These are phyloP conservation scores for Zoanthus sansibaricus DNA, from an alignment of 92 coral and sea anemone species.

Conservation along the genomic window DNA sequence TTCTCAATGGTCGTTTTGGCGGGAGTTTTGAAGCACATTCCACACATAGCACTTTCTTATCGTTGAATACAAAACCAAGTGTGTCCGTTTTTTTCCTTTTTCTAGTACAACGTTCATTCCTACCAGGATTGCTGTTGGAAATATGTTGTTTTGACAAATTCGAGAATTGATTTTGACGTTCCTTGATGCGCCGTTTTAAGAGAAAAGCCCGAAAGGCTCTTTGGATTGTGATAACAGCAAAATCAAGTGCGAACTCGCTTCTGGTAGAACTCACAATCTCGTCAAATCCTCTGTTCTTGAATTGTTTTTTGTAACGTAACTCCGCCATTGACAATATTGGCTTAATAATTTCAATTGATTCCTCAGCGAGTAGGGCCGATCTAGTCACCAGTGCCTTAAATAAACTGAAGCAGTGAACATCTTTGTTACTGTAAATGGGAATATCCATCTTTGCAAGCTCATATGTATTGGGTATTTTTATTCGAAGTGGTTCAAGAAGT, in stretches of 20 bases:
- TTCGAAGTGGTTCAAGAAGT: constrained; percentile 83
- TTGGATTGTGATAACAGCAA: constrained; percentile 36
- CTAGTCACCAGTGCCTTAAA: constrained; percentile 80
- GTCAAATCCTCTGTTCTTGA: constrained; percentile 35
- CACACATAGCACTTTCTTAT: constrained; percentile 5
- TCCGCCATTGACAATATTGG: constrained; percentile 79
- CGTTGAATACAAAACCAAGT: neutral
- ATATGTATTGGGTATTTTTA: constrained; percentile 73
- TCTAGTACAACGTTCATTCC: neutral
- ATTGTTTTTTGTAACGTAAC: constrained; percentile 72
- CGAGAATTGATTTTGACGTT: neutral
- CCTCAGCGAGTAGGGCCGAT: constrained; percentile 83
- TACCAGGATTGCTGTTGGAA: neutral
- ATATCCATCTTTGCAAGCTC: constrained; percentile 78
- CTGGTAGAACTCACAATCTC: constrained; percentile 17
- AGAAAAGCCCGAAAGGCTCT: constrained; percentile 36
- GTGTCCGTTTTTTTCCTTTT: no score
- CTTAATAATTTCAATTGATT: constrained; percentile 78
- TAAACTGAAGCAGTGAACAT: constrained; percentile 88
- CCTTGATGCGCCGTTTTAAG: neutral
- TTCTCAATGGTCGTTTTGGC: neutral
- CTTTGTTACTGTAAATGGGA: constrained; percentile 83
- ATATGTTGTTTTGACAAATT: neutral
- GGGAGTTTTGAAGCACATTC: constrained; percentile 5
- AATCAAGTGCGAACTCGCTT: constrained; percentile 32